Conservation (phyloP, 1,140 invertebrate genomes). For the Lanistes nyassanus region DNA sequence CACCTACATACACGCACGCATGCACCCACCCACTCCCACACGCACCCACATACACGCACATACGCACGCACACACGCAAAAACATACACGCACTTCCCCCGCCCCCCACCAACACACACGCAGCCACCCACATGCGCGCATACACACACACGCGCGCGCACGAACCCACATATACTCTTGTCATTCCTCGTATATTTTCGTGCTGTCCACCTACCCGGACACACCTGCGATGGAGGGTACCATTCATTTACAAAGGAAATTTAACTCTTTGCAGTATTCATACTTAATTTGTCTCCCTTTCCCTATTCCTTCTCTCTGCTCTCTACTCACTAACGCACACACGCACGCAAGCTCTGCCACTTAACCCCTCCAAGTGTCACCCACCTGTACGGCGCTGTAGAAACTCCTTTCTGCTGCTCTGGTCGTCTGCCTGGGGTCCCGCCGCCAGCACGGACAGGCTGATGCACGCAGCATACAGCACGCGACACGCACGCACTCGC, state of each 20-base stretch:
- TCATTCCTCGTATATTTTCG: too few species aligned
- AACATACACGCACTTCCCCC: too few species aligned
- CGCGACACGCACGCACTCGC: too few species aligned
- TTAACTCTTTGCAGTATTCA: too few species aligned
- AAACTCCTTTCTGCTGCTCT: not conserved
- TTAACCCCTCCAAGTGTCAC: constrained; percentile 79
- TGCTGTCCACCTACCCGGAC: too few species aligned
- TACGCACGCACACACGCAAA: not conserved
- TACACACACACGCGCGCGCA: not conserved
- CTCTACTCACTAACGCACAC: not conserved
- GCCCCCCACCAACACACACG: too few species aligned
- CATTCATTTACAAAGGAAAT: too few species aligned
- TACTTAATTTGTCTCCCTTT: too few species aligned
- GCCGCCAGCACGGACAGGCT: too few species aligned
- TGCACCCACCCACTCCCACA: constrained; percentile 6
- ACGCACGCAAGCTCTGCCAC: constrained; percentile 15
- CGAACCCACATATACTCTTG: not conserved
- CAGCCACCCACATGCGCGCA: not conserved
- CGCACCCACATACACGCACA: constrained; percentile 4
- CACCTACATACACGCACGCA: not conserved
- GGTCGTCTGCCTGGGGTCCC: not conserved
- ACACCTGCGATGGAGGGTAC: too few species aligned
- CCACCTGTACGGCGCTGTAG: constrained; percentile 22
- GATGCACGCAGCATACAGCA: too few species aligned
- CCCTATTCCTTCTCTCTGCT: too few species aligned